Conservation (phyloP, 2,888 invertebrate species). For the Rhamnusium bicolor region DNA sequence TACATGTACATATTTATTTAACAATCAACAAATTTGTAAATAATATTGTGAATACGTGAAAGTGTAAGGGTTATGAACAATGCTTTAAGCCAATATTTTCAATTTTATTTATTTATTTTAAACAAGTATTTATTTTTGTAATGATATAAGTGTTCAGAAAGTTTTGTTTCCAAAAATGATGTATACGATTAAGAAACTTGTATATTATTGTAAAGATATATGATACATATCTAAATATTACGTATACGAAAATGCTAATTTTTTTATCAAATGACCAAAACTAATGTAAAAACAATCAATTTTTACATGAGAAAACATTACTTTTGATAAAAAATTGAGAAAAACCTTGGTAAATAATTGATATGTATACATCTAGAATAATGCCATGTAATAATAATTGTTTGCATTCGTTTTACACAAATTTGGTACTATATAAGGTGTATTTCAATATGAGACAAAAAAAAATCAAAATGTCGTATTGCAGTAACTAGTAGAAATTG, state of each 20-base stretch:
- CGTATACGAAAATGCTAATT: conserved; percentile 17
- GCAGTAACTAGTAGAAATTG: neutral
- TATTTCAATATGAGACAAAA: neutral
- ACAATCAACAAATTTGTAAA: conserved; percentile 36
- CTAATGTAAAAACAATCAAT: conserved; percentile 19
- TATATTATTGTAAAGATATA: conserved; percentile 11
- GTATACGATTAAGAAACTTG: conserved; percentile 31
- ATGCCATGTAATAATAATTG: conserved; percentile 15
- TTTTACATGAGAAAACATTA: conserved; percentile 16
- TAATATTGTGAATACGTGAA: conserved; percentile 23
- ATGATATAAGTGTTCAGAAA: neutral
- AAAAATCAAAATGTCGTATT: neutral
- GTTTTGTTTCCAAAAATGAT: conserved; percentile 6
- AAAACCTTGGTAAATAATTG: conserved; percentile 6
- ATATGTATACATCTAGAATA: neutral
- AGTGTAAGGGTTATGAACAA: neutral
- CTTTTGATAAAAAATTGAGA: conserved; percentile 14
- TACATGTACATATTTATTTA: conserved; percentile 23
- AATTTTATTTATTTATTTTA: conserved; percentile 30
- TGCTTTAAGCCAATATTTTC: neutral
- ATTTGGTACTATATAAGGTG: conserved; percentile 5
- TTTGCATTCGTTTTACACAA: neutral
- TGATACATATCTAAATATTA: conserved; percentile 27
- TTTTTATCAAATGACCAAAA: conserved; percentile 13
- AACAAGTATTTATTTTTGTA: conserved; percentile 30